Evolutionary conservation across 2,113 vertebrate genomes (phyloP).

Genomic region (Crotophaga sulcirostris): DNA sequence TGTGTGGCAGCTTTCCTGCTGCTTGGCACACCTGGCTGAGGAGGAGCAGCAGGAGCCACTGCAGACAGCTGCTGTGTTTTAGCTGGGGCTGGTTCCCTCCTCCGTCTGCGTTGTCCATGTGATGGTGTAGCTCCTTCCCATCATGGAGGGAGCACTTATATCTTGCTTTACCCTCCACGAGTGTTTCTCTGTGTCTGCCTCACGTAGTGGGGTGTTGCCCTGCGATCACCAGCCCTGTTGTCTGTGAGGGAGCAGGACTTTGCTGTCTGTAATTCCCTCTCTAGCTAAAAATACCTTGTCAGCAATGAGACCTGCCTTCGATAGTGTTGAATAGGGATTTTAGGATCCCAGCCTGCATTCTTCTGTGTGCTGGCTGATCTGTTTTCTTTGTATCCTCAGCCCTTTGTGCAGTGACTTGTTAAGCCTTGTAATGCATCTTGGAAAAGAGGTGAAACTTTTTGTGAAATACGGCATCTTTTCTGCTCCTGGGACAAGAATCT

Average conservation of each 20-base stretch:
- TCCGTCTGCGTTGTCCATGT: neutral
- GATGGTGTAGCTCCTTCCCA: neutral
- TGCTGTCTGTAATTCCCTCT: neutral
- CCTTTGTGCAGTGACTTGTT: neutral
- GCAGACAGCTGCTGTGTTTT: neutral
- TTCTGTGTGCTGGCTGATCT: neutral
- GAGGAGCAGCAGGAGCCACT: neutral
- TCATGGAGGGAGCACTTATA: neutral
- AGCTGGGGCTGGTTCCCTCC: neutral
- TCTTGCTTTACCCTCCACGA: neutral
- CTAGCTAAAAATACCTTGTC: neutral
- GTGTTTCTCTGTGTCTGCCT: neutral
- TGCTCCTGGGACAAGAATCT: neutral
- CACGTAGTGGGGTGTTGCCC: neutral
- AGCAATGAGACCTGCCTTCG: neutral
- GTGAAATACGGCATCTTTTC: too few relatives aligned
- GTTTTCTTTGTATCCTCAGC: neutral
- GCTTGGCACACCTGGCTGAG: neutral
- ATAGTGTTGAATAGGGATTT: rapidly evolving
- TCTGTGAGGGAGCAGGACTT: neutral
- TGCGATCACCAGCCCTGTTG: neutral
- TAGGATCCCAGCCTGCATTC: neutral
- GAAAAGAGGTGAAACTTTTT: neutral
- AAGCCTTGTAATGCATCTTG: neutral
- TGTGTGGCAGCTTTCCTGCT: neutral